Percentiles rank a stretch among this genome's conserved stretches.
These are phyloP conservation scores for Rhincodon typus DNA, from an alignment of 2,797 vertebrate genomes.

Conservation along the genomic window DNA sequence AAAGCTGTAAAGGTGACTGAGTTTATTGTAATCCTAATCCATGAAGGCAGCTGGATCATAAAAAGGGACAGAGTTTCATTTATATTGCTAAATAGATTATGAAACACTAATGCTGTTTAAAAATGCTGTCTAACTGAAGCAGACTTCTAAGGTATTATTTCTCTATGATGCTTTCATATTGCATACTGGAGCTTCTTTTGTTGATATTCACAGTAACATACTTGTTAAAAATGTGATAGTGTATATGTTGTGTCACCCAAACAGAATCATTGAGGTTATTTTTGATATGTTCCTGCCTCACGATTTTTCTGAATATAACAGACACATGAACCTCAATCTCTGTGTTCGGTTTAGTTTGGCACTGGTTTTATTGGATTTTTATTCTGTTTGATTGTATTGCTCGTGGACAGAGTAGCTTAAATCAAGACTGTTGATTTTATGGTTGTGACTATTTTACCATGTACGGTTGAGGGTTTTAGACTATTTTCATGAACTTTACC, in stretches of 20 bases:
- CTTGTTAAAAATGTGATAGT: too few relatives aligned
- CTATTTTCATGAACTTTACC: neutral
- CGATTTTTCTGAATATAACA: too few relatives aligned
- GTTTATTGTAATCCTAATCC: neutral
- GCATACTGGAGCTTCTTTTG: neutral
- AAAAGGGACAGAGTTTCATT: neutral
- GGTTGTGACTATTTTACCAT: neutral
- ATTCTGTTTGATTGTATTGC: neutral
- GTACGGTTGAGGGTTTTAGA: neutral
- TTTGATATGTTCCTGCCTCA: too few relatives aligned
- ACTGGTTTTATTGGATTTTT: neutral
- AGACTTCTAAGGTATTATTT: neutral
- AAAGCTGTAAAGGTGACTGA: neutral
- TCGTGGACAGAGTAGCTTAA: neutral
- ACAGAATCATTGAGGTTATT: too few relatives aligned
- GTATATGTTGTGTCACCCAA: too few relatives aligned
- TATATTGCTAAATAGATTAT: neutral
- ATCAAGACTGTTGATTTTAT: neutral
- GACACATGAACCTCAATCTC: neutral
- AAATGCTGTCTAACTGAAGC: neutral
- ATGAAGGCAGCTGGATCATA: neutral
- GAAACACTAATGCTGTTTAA: neutral
- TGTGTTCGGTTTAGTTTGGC: neutral
- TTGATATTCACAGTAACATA: neutral
- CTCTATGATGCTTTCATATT: neutral